Evolutionary conservation across 37 sponge, comb jelly and placozoan species (phyloP), one percentile per base, ranked within the genome.

Genomic region (Halichondria panicea): DNA sequence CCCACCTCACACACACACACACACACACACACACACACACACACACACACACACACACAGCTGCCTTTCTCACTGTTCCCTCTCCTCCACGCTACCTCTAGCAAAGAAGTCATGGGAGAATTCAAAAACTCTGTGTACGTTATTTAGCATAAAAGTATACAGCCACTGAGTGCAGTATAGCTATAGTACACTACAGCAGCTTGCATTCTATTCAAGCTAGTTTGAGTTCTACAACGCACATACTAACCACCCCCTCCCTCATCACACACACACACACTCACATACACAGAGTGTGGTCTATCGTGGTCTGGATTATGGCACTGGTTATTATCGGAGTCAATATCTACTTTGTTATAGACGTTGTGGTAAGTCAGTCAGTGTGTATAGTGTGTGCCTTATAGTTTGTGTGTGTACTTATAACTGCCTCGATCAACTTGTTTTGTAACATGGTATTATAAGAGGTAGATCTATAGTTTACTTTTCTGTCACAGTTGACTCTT

Each of bases 41-140:
- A 25, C 58, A 56, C 42, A 37, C 36, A 1, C 53, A 18, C 52
- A 48, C 27, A 27, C 1, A 30, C 55, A 25, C 81, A 93, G 86
- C 77, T 96, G 15, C 93, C 93, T 1, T 90, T 96, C 59, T 89
- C 93, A 31, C 70, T 91, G 50, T 43, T 95, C 25, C 96, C 96
- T 18, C 77, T 95, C 15, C 84, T 95, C 1, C 87, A 88, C 55
- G 91, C 88, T 30, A 91, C 97, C 55, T 88, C 70, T 28, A 69
- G 42, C 34, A 71, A 62, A 42, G 37, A 53, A 36, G 73, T 93
- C 72, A 93, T 97, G 97, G 81, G 84, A 1, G 30, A 73, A 15
- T 93, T 90, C 82, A 88, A 58, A 57, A 87, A 83, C 67, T 56
- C 66, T 1, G 43, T 44, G 80, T 80, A 34, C 27, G 37, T n/a